phyloP scores from a whole-genome alignment of 2,888 invertebrate genomes.

The Muscina levida region DNA sequence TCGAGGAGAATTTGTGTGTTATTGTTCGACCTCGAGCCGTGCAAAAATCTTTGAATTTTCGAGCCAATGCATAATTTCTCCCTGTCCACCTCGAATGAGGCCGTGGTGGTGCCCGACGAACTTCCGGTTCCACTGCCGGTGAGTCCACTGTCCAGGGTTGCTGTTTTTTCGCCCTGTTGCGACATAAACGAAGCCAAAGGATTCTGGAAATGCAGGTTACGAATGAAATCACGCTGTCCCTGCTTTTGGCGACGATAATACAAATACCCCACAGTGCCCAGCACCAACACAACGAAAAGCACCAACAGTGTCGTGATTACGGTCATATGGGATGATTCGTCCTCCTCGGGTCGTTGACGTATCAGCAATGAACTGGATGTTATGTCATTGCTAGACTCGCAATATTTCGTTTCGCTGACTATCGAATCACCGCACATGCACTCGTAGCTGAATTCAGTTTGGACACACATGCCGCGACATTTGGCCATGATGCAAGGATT shows the following conservation, averaged over 20 bases:
- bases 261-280: slow-evolving; percentile 72
- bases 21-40: slow-evolving; percentile 65
- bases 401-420: slow-evolving; percentile 76
- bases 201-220: slow-evolving; percentile 80
- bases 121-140: slow-evolving; percentile 60
- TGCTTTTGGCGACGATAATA: slow-evolving; percentile 77
- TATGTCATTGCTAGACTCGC: slow-evolving; percentile 73
- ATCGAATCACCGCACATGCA: slow-evolving; percentile 82
- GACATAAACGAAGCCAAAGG: slow-evolving; percentile 74
- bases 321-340: slow-evolving; percentile 55
- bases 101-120: slow-evolving; percentile 59
- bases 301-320: slow-evolving; percentile 58
- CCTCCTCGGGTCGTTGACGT: background rate
- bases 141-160: slow-evolving; percentile 54
- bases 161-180: slow-evolving; percentile 43
- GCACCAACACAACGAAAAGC: slow-evolving; percentile 63
- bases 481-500: slow-evolving; percentile 81
- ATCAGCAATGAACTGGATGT: slow-evolving; percentile 56
- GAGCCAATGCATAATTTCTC: slow-evolving; percentile 69
- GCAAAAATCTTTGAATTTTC: slow-evolving; percentile 72
- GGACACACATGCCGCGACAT: slow-evolving; percentile 84
- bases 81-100: slow-evolving; percentile 67
- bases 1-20: slow-evolving; percentile 74
- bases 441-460: slow-evolving; percentile 79
- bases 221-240: slow-evolving; percentile 80